Evolutionary conservation across 2,113 vertebrate species (phyloP).

Genomic region (Rhabdornis inornatus): DNA sequence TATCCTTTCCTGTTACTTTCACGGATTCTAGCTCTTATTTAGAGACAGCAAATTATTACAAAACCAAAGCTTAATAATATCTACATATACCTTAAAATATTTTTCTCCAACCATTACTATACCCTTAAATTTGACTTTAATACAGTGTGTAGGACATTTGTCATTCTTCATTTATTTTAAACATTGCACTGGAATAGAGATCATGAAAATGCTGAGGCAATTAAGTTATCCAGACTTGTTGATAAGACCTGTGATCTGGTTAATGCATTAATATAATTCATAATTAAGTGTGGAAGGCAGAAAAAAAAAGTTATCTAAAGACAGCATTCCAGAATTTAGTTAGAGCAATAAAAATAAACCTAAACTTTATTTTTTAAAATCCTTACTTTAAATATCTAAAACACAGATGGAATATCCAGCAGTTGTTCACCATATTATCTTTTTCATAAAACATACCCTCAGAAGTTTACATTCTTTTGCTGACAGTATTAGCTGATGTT

Average conservation of each 20-base stretch:
- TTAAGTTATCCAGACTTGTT: neutral
- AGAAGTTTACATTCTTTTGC: slow-evolving; percentile 17
- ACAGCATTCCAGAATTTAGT: neutral
- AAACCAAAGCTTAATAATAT: neutral
- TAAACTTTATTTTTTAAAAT: neutral
- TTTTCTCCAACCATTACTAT: neutral
- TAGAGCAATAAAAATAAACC: neutral
- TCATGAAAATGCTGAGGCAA: neutral
- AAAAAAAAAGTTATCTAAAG: neutral
- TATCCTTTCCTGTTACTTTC: neutral
- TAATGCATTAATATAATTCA: neutral
- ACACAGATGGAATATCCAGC: neutral
- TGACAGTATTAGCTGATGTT: neutral
- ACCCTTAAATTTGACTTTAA: neutral
- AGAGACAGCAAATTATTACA: neutral
- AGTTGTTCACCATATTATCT: neutral
- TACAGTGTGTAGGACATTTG: neutral
- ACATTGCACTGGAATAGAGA: neutral
- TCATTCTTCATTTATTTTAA: neutral
- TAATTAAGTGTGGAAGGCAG: neutral
- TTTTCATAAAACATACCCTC: neutral
- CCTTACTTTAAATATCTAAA: neutral
- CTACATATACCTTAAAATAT: neutral
- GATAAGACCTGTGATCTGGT: neutral
- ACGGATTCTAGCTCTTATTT: neutral